phyloP scores from a whole-genome alignment of 2,113 vertebrate genomes.

The Pollimyrus isidori region DNA sequence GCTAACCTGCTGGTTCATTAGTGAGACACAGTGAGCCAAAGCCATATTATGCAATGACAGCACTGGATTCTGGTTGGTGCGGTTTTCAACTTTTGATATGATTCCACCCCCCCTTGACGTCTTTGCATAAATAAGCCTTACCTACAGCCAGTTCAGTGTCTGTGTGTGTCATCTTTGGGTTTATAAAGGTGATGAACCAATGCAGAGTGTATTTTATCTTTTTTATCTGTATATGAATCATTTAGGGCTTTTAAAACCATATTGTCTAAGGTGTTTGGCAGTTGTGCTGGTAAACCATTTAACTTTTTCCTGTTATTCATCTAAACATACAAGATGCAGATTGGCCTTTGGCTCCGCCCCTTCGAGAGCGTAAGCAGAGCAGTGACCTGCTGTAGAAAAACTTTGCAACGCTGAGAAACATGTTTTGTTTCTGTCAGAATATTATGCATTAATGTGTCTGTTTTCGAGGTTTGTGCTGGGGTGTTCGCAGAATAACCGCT shows the following conservation, averaged over 20 bases:
- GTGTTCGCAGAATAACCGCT: not conserved
- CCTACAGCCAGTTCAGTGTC: not conserved
- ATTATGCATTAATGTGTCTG: not conserved
- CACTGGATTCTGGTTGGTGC: not conserved
- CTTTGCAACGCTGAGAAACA: not conserved
- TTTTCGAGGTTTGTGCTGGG: not conserved
- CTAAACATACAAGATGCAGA: not conserved
- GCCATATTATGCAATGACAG: not conserved
- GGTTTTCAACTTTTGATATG: not conserved
- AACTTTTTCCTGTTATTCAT: not conserved
- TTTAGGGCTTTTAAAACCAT: not conserved
- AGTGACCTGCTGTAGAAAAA: not conserved
- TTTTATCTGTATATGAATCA: not conserved
- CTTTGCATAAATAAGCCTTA: not conserved
- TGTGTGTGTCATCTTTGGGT: not conserved
- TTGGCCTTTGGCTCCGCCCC: not conserved
- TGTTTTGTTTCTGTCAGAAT: not conserved
- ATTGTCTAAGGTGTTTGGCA: not conserved
- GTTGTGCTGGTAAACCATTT: not conserved
- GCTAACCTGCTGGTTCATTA: not conserved
- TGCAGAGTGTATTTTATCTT: not conserved
- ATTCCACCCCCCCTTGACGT: not conserved
- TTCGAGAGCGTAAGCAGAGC: not conserved
- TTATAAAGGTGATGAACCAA: not conserved
- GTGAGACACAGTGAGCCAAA: not conserved